Evolutionary conservation across 2,797 vertebrate species (phyloP).

Genomic region (Acrocephalus scirpaceus): DNA sequence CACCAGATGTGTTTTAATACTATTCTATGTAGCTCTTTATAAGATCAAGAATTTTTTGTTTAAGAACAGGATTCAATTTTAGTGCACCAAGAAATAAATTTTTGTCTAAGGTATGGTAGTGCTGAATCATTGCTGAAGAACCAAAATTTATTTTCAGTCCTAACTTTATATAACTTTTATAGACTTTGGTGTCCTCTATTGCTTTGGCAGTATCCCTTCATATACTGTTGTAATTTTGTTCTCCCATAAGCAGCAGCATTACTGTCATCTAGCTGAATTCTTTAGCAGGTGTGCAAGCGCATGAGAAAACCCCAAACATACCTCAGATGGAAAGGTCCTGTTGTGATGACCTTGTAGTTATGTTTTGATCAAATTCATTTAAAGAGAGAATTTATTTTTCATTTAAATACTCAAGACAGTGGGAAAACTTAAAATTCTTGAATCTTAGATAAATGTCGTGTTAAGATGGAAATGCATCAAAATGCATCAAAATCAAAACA

Average conservation of each 20-base stretch:
- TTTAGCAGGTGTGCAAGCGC: neutral
- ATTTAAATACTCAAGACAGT: neutral
- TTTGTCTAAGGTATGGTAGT: slow-evolving; percentile 6
- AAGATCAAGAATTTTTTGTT: neutral
- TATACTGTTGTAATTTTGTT: slow-evolving; percentile 8
- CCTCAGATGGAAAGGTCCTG: too few species aligned
- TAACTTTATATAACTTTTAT: slow-evolving; percentile 43
- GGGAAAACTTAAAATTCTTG: neutral
- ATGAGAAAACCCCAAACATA: neutral
- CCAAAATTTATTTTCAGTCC: slow-evolving; percentile 46
- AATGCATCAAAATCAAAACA: neutral
- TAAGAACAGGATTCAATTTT: neutral
- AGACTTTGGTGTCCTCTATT: slow-evolving; percentile 16
- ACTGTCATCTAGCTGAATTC: neutral
- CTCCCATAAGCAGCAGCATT: slow-evolving; percentile 13
- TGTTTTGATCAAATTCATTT: neutral
- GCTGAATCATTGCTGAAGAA: slow-evolving; percentile 12
- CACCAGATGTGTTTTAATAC: neutral
- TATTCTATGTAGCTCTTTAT: neutral
- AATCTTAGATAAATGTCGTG: neutral
- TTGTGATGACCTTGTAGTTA: too few species aligned
- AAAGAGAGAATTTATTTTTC: neutral
- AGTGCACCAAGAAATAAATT: neutral
- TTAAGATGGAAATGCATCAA: neutral
- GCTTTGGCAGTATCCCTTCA: slow-evolving; percentile 7